Conservation (phyloP, 2,888 invertebrate species). For the Cheiracanthium punctorium region DNA sequence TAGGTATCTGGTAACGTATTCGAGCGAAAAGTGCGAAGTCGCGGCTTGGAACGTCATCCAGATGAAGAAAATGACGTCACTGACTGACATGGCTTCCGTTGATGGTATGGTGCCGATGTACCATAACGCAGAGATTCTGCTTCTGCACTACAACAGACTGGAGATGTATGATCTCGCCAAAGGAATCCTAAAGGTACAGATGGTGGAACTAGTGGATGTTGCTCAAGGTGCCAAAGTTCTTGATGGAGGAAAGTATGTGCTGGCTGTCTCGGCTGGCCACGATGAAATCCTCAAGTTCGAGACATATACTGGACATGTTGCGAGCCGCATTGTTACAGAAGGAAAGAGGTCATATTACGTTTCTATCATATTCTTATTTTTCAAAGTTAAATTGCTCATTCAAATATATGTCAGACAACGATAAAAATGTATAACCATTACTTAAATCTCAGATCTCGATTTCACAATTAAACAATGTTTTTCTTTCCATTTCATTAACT, state of each 20-base stretch:
- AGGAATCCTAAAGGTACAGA: slow-evolving; percentile 82
- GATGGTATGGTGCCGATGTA: slow-evolving; percentile 85
- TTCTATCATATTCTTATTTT: slow-evolving; percentile 6
- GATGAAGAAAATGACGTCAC: slow-evolving; percentile 8
- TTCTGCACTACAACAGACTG: slow-evolving; percentile 87
- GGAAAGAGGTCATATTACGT: slow-evolving; percentile 80
- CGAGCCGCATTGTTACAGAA: slow-evolving; percentile 88
- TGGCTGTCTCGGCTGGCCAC: slow-evolving; percentile 88
- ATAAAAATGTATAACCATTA: too few species aligned
- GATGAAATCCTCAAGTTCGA: slow-evolving; percentile 93
- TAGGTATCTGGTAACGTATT: slow-evolving; percentile 29
- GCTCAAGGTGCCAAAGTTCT: slow-evolving; percentile 93
- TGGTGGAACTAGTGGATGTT: slow-evolving; percentile 90
- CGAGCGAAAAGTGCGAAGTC: slow-evolving; percentile 25
- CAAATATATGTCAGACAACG: too few species aligned
- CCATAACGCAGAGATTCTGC: slow-evolving; percentile 81
- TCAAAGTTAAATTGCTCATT: too few species aligned
- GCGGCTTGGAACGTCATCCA: slow-evolving; percentile 33
- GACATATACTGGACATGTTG: slow-evolving; percentile 86
- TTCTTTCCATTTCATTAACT: too few species aligned
- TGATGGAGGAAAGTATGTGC: slow-evolving; percentile 86
- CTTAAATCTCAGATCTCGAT: too few species aligned
- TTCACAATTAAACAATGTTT: too few species aligned
- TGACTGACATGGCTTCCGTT: slow-evolving; percentile 10
- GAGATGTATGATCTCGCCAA: slow-evolving; percentile 86